Base-by-base conservation (phyloP, 2,888 invertebrate genomes). In the Drosophila siamana region DNA sequence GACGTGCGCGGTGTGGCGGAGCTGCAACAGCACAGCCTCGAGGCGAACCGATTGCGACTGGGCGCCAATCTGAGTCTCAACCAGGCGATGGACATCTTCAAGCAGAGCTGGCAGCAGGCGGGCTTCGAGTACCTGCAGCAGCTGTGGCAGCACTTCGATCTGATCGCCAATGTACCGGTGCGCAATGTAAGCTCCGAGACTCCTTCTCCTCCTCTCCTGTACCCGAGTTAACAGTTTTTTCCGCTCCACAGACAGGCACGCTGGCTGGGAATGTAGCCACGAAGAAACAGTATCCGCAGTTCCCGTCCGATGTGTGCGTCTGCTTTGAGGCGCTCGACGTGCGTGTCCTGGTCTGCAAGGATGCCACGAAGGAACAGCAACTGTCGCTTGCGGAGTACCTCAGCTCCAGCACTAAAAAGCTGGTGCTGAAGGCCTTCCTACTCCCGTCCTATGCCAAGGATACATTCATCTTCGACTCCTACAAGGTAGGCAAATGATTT, bases 231-330 rank as follows among this genome's bases (percentile, higher is more conserved):
- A 16, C 5, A 13, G n/a, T n/a, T n/a, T 16, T 9, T 4, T n/a
- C 9, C 30, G 1, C 2, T n/a, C 11, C 30, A 1, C 81, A 94
- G 94, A 91, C 93, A 56, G 96, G 95, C n/a, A 94, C 94, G 1
- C 91, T 96, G 57, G 96, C 94, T 8, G 96, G 96, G 0, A 96
- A 96, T 80, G 88, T 96, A 50, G 94, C 94, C 91, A 93, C 95
- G 50, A 96, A 96, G 89, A 93, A 95, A 77, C 88, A 92, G 8
- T 93, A 95, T 77, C 93, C 92, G 0, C 95, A 95, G 55, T 96
- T 96, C 85, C 94, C 95, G 0, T 96, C 96, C 0, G 96, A 96
- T 83, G 83, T 96, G 4, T 95, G 94, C 79, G 90, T 95, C 6
- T 85, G 93, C 0, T 90, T 94, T 0, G 93, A 92, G 56, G 90